A percentile compares a stretch with the other conserved stretches of the same genome.
These are phyloP conservation scores for Amia ocellicauda DNA, from an alignment of 2,113 vertebrate genomes.

Conservation along the genomic window DNA sequence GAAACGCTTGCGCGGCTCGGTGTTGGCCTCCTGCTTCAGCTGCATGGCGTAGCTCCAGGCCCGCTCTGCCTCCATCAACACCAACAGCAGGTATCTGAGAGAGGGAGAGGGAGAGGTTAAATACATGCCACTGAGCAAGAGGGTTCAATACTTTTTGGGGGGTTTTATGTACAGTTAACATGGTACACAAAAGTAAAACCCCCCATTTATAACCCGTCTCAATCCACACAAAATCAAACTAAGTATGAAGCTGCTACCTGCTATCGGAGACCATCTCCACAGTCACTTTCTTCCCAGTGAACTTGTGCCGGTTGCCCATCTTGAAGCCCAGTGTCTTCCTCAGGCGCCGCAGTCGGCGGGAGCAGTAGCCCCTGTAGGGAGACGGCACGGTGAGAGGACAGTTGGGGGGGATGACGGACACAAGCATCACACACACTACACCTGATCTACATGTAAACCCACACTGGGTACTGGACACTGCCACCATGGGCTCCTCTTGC, in stretches of 20 bases:
- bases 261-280: constrained; percentile 89
- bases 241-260: constrained; percentile 60
- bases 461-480: too few species aligned
- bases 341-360: constrained; percentile 85
- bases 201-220: too few species aligned
- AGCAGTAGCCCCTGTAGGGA: constrained; percentile 86
- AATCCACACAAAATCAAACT: too few species aligned
- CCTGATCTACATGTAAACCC: too few species aligned
- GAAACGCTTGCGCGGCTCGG: constrained; percentile 92
- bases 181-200: too few species aligned
- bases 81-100: constrained; percentile 82
- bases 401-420: not conserved
- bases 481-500: too few species aligned
- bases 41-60: constrained; percentile 99
- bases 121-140: too few species aligned
- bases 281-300: constrained; percentile 91
- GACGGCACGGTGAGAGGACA: not conserved
- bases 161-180: too few species aligned
- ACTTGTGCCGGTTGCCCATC: constrained; percentile 97
- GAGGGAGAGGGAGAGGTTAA: too few species aligned
- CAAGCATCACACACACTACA: not conserved
- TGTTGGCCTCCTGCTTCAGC: constrained; percentile 96
- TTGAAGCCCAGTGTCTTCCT: constrained; percentile 95
- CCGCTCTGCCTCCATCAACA: constrained; percentile 93
- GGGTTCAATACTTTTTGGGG: too few species aligned